phyloP scores from a whole-genome alignment of 1,140 invertebrate genomes.

The Condylostylus longicornis region DNA sequence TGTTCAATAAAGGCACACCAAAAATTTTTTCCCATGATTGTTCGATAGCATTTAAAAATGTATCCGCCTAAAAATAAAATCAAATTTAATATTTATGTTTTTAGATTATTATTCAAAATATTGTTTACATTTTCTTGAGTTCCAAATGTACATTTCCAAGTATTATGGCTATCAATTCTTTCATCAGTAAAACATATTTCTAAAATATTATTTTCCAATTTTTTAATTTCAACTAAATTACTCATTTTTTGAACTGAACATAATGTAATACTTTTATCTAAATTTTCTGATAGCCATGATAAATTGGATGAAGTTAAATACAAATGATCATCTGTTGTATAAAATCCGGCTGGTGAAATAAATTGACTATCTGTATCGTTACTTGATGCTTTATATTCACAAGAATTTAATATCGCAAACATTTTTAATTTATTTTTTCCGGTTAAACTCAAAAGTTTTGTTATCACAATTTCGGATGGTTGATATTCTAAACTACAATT shows the following conservation, averaged over 20 bases:
- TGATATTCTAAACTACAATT: constrained; percentile 33
- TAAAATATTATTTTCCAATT: constrained; percentile 13
- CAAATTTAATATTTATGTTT: too few relatives aligned
- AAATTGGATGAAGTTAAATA: constrained; percentile 31
- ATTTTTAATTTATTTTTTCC: constrained; percentile 27
- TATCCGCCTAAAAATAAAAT: too few relatives aligned
- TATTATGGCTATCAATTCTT: constrained; percentile 20
- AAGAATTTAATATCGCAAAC: constrained; percentile 33
- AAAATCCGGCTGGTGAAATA: constrained; percentile 23
- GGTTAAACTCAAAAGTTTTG: constrained; percentile 16
- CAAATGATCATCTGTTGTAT: constrained; percentile 26
- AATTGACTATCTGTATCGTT: constrained; percentile 18
- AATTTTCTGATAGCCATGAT: constrained; percentile 26
- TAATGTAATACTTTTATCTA: constrained; percentile 16
- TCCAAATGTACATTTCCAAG: constrained; percentile 24
- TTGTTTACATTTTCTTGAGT: constrained; percentile 14
- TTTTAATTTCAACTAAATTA: constrained; percentile 39
- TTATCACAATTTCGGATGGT: constrained; percentile 22
- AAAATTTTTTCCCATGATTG: constrained; percentile 26
- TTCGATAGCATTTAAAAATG: constrained; percentile 21
- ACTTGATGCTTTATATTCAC: constrained; percentile 24
- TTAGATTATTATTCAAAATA: too few relatives aligned
- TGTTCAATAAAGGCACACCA: constrained; percentile 23
- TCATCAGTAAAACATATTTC: constrained; percentile 26
- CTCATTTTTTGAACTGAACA: constrained; percentile 33